Conservation (phyloP, 2,797 vertebrate genomes). For the Nasua narica region DNA sequence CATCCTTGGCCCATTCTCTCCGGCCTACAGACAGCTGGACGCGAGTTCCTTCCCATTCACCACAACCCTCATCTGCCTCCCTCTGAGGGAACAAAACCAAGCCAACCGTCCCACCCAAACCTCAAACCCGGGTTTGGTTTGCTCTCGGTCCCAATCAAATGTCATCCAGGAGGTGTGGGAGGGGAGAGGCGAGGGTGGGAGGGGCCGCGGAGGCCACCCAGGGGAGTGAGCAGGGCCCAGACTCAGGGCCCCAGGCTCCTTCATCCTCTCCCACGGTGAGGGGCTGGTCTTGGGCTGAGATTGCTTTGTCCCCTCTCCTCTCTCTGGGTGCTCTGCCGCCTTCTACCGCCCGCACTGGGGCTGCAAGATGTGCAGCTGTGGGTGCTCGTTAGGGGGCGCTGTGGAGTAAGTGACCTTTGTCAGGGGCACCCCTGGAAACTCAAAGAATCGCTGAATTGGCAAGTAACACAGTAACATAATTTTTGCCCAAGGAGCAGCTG, state of each 20-base stretch:
- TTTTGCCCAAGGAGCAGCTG: neutral
- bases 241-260: neutral
- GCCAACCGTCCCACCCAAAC: slow-evolving; percentile 9
- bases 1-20: neutral
- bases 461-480: neutral
- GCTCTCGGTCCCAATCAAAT: neutral
- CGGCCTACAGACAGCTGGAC: neutral
- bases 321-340: rapidly evolving
- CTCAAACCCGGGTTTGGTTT: slow-evolving; percentile 8
- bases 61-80: neutral
- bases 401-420: neutral
- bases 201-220: neutral
- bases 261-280: neutral
- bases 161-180: neutral
- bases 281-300: neutral
- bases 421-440: neutral
- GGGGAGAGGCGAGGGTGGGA: neutral
- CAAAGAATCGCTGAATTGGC: neutral
- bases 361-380: neutral
- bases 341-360: neutral
- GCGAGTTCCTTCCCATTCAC: neutral
- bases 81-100: neutral
- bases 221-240: neutral
- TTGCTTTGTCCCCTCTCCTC: neutral
- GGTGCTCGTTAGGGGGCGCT: neutral